A percentile compares a stretch with the other conserved stretches of the same genome.
Conservation (phyloP, 1,140 invertebrate species). For the Procambarus virginalis region DNA sequence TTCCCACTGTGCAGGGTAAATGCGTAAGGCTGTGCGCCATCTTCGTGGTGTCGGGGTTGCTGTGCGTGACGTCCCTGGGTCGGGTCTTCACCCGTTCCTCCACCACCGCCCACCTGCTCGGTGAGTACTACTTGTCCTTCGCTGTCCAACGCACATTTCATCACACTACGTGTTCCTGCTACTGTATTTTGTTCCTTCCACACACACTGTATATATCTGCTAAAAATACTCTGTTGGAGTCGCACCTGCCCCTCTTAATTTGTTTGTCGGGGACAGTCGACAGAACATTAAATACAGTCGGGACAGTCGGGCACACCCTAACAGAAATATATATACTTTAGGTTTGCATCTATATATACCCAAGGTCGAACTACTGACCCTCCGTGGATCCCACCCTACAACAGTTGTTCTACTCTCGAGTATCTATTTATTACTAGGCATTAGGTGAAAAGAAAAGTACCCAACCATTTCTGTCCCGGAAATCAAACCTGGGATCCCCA, state of each 20-base stretch:
- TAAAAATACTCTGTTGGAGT: background rate
- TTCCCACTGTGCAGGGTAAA: background rate
- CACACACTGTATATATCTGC: background rate
- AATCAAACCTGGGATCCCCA: no score
- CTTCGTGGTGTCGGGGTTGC: background rate
- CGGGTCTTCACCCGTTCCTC: background rate
- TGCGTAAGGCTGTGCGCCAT: background rate
- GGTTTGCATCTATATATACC: no score
- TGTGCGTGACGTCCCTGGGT: background rate
- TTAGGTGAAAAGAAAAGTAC: no score
- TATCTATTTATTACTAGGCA: no score
- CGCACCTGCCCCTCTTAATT: background rate
- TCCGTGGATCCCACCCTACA: no score
- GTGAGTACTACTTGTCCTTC: background rate
- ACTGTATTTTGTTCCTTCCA: background rate
- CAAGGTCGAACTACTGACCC: no score
- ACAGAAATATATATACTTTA: no score
- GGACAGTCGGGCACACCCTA: no score
- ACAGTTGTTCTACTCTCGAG: no score
- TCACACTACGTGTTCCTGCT: background rate
- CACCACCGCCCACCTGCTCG: background rate
- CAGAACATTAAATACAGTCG: no score
- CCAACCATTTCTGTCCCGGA: no score
- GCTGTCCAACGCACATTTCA: background rate
- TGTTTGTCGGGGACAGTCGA: no score